These are phyloP conservation scores for Martes martes DNA, from an alignment of 2,113 vertebrate genomes.

Conservation along the genomic window DNA sequence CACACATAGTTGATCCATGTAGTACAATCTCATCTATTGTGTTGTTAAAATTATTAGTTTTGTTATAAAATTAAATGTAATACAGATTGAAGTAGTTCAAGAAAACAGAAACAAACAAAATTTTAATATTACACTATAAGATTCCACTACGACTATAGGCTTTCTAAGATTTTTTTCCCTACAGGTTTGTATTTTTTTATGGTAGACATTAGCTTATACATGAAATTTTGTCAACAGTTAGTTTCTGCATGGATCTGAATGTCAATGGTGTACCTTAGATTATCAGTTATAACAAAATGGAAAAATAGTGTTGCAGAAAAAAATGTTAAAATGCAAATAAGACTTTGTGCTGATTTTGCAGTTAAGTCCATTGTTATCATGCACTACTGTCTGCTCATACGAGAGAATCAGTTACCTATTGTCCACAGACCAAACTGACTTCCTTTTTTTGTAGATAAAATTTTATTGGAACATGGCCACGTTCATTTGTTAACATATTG, in stretches of 20 bases:
- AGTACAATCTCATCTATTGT: neutral
- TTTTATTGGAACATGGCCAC: neutral
- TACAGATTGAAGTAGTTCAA: neutral
- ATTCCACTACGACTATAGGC: accelerated
- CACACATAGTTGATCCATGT: neutral
- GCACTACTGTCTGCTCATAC: accelerated
- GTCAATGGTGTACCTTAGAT: neutral
- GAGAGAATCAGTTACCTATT: neutral
- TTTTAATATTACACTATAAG: accelerated
- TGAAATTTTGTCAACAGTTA: neutral
- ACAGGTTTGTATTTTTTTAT: neutral
- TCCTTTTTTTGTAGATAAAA: neutral
- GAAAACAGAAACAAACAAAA: neutral
- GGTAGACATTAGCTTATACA: neutral
- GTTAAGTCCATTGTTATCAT: neutral
- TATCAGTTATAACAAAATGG: neutral
- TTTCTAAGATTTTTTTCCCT: neutral
- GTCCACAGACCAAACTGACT: neutral
- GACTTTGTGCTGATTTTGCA: neutral
- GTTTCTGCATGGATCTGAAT: neutral
- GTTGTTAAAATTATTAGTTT: neutral
- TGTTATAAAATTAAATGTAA: neutral
- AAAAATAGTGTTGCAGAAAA: neutral
- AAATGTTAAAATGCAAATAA: neutral
- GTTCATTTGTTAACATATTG: neutral